phyloP scores from a whole-genome alignment of 2,888 invertebrate genomes.

The Gymnoscelis rufifasciata region DNA sequence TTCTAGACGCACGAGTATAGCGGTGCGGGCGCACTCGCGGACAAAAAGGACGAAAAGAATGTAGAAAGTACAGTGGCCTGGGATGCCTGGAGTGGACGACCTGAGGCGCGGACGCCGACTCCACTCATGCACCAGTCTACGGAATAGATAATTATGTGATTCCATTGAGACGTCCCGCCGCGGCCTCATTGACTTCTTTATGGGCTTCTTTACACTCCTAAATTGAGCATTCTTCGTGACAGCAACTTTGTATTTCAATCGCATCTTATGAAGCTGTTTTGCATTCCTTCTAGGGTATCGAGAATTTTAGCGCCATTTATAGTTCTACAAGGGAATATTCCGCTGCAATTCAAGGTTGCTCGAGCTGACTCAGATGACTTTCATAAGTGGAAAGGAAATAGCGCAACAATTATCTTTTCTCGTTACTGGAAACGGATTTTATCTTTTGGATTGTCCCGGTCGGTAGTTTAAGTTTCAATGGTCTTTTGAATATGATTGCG shows the following conservation, averaged over 20 bases:
- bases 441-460: slow-evolving; percentile 41
- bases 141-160: slow-evolving; percentile 20
- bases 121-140: slow-evolving; percentile 28
- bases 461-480: slow-evolving; percentile 54
- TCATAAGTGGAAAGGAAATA: slow-evolving; percentile 48
- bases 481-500: slow-evolving; percentile 49
- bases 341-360: slow-evolving; percentile 38
- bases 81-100: slow-evolving; percentile 47
- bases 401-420: slow-evolving; percentile 32
- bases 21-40: slow-evolving; percentile 28
- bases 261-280: not conserved
- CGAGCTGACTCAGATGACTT: slow-evolving; percentile 36
- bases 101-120: slow-evolving; percentile 41
- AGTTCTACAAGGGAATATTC: slow-evolving; percentile 33
- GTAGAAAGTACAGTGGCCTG: slow-evolving; percentile 62
- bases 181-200: slow-evolving; percentile 29
- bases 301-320: slow-evolving; percentile 5
- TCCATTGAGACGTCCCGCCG: slow-evolving; percentile 22
- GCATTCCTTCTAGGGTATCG: slow-evolving; percentile 2
- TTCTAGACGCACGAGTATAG: slow-evolving; percentile 57
- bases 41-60: slow-evolving; percentile 52
- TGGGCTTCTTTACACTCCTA: not conserved
- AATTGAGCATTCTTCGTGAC: not conserved
- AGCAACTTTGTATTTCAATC: not conserved
- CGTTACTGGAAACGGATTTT: slow-evolving; percentile 43